Evolutionary conservation across 2,888 invertebrate species (phyloP).

Genomic region (Polyploca ridens): DNA sequence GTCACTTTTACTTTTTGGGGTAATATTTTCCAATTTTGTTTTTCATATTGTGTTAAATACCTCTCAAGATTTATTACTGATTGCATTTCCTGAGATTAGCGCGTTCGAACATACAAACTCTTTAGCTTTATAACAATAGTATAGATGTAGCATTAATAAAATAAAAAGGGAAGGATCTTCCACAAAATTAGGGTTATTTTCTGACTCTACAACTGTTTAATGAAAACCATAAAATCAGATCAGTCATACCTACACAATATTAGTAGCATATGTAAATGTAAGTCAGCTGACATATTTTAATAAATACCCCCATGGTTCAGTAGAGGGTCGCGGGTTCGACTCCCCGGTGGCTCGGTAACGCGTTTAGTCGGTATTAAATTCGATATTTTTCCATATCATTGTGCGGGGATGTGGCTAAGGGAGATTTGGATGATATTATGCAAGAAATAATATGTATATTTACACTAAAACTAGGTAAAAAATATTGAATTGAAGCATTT

Average conservation of each 20-base stretch:
- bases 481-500: too few species aligned
- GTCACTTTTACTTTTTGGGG: too few species aligned
- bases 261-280: slow-evolving; percentile 66
- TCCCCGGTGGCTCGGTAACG: slow-evolving; percentile 49
- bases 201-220: background rate
- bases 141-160: too few species aligned
- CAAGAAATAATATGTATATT: slow-evolving; percentile 18
- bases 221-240: slow-evolving; percentile 25
- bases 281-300: slow-evolving; percentile 70
- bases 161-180: too few species aligned
- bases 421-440: slow-evolving; percentile 54
- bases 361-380: slow-evolving; percentile 75
- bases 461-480: too few species aligned
- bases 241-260: slow-evolving; percentile 35
- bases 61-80: too few species aligned
- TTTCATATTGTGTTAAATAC: too few species aligned
- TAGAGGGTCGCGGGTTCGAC: slow-evolving; percentile 44
- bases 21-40: too few species aligned
- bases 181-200: background rate
- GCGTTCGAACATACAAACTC: too few species aligned
- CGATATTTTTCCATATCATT: slow-evolving; percentile 81
- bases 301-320: slow-evolving; percentile 47
- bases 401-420: slow-evolving; percentile 57
- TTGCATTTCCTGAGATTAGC: too few species aligned
- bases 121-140: too few species aligned